Evolutionary conservation across 2,113 vertebrate genomes (phyloP), one percentile per base, ranked within the genome.

Genomic region (Myocastor coypus): DNA sequence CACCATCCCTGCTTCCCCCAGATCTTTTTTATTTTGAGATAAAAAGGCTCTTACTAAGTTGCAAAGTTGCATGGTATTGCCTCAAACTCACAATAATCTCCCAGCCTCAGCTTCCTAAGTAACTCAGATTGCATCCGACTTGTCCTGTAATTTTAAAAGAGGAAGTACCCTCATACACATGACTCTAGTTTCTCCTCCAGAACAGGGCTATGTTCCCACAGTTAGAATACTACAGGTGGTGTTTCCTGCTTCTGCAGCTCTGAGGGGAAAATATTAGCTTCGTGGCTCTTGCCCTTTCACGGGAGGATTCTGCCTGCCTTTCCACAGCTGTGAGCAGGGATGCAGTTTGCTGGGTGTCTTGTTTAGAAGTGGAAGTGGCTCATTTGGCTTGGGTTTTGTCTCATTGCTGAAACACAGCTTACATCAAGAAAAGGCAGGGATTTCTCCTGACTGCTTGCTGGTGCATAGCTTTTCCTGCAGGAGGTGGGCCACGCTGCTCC

Each of bases 311-410:
- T 37, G 26, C 40, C 42, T 85, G n/a, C 19, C 66, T 71, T 92
- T 92, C 30, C 42, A 32, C 0, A 46, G 22, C 12, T 16, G n/a
- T 30, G 77, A 78, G 83, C 64, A 84, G 32, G 77, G 40, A 78
- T 12, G 5, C 4, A 24, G 22, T 87, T 40, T 83, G 55, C 61
- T 83, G 80, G 57, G 83, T 91, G 86, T 81, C 68, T 46, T 88
- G 63, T 42, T 91, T 81, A 73, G 64, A 93, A 93, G 63, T 9
- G 81, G n/a, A 93, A 90, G 40, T 50, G 57, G 24, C 86, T 63
- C 89, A 81, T 87, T 87, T 52, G 32, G 81, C 75, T 95, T 93
- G n/a, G 37, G 30, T 66, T 94, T 92, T 81, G 78, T 73, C 85
- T 95, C 89, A 19, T 28, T 87, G 61, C 59, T 89, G 52, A 61